These are phyloP conservation scores for Noctua janthina DNA, from an alignment of 2,888 invertebrate species.

Conservation along the genomic window DNA sequence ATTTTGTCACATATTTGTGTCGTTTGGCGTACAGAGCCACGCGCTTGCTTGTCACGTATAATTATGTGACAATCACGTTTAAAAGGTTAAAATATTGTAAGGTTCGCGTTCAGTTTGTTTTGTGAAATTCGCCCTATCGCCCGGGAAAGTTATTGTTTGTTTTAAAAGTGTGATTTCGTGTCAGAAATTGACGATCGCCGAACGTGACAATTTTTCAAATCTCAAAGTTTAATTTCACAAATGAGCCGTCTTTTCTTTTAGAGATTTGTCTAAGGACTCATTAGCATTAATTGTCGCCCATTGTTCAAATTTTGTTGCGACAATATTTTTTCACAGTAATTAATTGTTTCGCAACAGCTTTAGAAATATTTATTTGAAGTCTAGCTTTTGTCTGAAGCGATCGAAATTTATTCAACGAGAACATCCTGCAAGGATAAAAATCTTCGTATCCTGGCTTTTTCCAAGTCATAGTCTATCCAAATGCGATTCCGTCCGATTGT, in stretches of 20 bases:
- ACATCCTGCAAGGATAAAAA: neutral
- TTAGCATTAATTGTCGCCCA: conserved; percentile 44
- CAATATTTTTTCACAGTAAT: conserved; percentile 17
- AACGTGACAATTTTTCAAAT: conserved; percentile 16
- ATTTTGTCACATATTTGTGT: no score
- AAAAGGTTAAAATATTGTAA: neutral
- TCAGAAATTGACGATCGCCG: conserved; percentile 5
- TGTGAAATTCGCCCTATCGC: neutral
- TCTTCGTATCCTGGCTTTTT: neutral
- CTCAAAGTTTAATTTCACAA: conserved; percentile 18
- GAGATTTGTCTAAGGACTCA: conserved; percentile 34
- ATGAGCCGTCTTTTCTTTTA: conserved; percentile 25
- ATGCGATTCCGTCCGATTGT: neutral
- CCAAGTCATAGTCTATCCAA: neutral
- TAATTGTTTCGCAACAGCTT: conserved; percentile 33
- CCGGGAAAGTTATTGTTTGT: neutral
- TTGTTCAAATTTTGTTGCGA: conserved; percentile 26
- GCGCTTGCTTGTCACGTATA: no score
- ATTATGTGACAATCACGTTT: no score
- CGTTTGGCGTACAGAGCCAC: no score
- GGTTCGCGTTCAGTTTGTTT: neutral
- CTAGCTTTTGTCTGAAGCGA: neutral
- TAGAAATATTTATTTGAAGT: neutral
- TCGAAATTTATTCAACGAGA: neutral
- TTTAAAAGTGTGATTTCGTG: neutral